Evolutionary conservation across 2,888 invertebrate species (phyloP).

Genomic region (Polymixis lichenea): DNA sequence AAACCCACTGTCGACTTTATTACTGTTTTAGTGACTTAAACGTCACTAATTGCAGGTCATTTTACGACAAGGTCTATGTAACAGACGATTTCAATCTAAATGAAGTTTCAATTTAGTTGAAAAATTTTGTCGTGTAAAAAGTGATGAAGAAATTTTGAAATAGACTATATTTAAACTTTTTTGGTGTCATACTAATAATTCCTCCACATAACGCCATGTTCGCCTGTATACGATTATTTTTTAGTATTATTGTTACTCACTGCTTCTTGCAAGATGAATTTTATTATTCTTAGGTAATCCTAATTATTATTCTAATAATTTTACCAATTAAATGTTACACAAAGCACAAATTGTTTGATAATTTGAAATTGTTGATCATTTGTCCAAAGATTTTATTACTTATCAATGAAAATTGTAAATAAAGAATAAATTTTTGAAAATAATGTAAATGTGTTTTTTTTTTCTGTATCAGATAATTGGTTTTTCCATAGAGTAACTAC

Average conservation of each 20-base stretch:
- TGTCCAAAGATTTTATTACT: slow-evolving; percentile 62
- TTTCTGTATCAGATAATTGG: slow-evolving; percentile 4
- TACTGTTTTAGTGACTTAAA: background rate
- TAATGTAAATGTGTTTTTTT: slow-evolving; percentile 23
- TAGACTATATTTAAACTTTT: background rate
- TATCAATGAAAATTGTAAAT: slow-evolving; percentile 64
- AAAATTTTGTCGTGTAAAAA: background rate
- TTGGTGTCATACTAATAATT: background rate
- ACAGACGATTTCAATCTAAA: background rate
- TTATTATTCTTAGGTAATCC: slow-evolving; percentile 1
- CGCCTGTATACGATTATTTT: background rate
- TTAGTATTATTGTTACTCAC: slow-evolving; percentile 6
- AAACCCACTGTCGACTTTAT: background rate
- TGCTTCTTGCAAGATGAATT: slow-evolving; percentile 21
- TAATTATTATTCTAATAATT: slow-evolving; percentile 4
- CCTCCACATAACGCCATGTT: background rate
- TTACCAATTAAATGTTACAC: slow-evolving; percentile 32
- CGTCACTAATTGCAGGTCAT: background rate
- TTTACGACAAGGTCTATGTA: background rate
- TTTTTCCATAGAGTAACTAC: background rate
- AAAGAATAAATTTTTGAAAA: slow-evolving; percentile 58
- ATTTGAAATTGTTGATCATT: slow-evolving; percentile 49
- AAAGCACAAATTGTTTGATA: slow-evolving; percentile 39
- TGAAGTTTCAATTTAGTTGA: background rate
- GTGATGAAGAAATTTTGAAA: background rate